Evolutionary conservation across 2,797 vertebrate genomes (phyloP).

Genomic region (Salmo trutta): DNA sequence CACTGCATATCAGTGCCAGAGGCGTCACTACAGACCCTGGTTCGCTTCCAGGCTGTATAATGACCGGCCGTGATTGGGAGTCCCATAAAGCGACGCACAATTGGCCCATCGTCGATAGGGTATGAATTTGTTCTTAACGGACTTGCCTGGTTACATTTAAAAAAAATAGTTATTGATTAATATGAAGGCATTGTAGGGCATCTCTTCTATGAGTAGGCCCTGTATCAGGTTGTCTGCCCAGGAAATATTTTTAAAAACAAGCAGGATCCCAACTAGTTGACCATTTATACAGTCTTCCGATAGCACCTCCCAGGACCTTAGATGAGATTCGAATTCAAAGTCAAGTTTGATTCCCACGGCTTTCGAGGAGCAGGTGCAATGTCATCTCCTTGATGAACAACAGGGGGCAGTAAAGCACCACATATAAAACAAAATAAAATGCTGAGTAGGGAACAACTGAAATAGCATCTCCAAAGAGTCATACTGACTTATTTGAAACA

Average conservation of each 20-base stretch:
- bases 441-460: constrained; percentile 21
- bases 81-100: too few species aligned
- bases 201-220: background rate
- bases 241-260: background rate
- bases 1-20: too few species aligned
- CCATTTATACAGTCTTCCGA: background rate
- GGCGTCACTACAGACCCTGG: too few species aligned
- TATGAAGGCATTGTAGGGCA: background rate
- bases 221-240: background rate
- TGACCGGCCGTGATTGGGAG: too few species aligned
- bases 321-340: background rate
- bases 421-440: constrained; percentile 2
- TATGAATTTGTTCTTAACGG: too few species aligned
- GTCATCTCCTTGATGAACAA: constrained; percentile 28
- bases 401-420: constrained; percentile 64
- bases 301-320: background rate
- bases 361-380: background rate
- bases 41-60: too few species aligned
- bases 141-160: too few species aligned
- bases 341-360: constrained; percentile 3
- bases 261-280: too few species aligned
- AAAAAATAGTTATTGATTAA: background rate
- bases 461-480: constrained; percentile 56
- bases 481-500: constrained; percentile 50
- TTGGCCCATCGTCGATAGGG: too few species aligned